These are phyloP conservation scores for Drosophila prolongata DNA, from an alignment of 2,888 invertebrate species.

Conservation along the genomic window DNA sequence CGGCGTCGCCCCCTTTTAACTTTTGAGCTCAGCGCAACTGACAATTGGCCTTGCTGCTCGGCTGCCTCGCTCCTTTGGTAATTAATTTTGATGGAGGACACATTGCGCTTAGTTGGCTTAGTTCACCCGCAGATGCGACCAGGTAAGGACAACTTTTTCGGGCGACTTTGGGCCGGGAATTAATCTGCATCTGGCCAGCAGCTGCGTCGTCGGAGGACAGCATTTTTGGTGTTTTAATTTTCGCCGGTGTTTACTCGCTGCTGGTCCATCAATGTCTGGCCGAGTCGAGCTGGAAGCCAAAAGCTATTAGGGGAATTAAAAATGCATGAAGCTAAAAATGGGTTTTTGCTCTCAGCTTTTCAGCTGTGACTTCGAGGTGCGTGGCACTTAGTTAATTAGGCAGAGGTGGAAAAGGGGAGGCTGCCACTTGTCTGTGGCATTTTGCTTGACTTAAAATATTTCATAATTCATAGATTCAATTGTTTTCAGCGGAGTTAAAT, in stretches of 20 bases:
- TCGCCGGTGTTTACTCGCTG: slow-evolving; percentile 35
- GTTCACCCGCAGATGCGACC: slow-evolving; percentile 55
- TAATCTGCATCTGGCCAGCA: slow-evolving; percentile 57
- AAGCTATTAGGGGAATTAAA: slow-evolving; percentile 81
- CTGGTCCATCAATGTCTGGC: slow-evolving; percentile 78
- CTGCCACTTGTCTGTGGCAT: slow-evolving; percentile 48
- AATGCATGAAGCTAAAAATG: slow-evolving; percentile 78
- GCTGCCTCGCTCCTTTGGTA: slow-evolving; percentile 62
- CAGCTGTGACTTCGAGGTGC: slow-evolving; percentile 40
- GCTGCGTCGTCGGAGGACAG: slow-evolving; percentile 47
- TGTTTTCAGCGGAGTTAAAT: slow-evolving; percentile 60
- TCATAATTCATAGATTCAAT: slow-evolving; percentile 76
- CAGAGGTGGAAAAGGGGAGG: slow-evolving; percentile 13
- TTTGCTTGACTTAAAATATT: slow-evolving; percentile 56
- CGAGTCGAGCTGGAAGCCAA: slow-evolving; percentile 61
- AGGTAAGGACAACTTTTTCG: slow-evolving; percentile 70
- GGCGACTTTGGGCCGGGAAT: slow-evolving; percentile 47
- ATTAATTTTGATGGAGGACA: slow-evolving; percentile 83
- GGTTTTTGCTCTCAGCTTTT: slow-evolving; percentile 39
- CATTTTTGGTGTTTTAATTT: slow-evolving; percentile 67
- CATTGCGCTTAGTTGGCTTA: slow-evolving; percentile 70
- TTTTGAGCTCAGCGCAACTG: slow-evolving; percentile 72
- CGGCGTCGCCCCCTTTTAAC: slow-evolving; percentile 75
- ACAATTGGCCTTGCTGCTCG: slow-evolving; percentile 70
- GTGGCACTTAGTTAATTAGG: slow-evolving; percentile 76